Percentiles rank a stretch among this genome's conserved stretches.
These are phyloP conservation scores for Ceuthmochares aereus DNA, from an alignment of 2,113 vertebrate species.

Conservation along the genomic window DNA sequence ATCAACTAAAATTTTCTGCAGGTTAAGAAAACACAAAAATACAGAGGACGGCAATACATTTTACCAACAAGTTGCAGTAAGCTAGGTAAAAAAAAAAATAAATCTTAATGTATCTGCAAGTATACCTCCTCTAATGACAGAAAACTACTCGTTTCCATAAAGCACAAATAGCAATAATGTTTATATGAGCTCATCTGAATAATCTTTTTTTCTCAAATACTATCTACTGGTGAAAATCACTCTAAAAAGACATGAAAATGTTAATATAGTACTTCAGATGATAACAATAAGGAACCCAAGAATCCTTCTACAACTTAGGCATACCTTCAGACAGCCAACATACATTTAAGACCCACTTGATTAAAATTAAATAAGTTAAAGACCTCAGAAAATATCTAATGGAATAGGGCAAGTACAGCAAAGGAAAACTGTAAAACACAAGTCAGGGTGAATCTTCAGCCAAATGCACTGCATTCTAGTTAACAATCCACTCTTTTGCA, in stretches of 20 bases:
- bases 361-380: neutral
- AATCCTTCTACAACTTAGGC: neutral
- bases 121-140: neutral
- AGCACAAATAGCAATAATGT: neutral
- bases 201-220: neutral
- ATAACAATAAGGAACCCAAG: neutral
- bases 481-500: conserved; percentile 2
- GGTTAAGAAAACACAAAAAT: neutral
- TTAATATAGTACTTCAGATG: neutral
- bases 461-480: neutral
- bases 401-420: neutral
- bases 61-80: neutral
- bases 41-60: neutral
- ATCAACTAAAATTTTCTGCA: neutral
- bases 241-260: neutral
- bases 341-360: neutral
- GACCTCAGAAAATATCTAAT: neutral
- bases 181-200: neutral
- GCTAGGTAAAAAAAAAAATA: neutral
- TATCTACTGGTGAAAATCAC: neutral
- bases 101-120: neutral
- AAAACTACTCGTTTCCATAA: neutral
- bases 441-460: neutral
- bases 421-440: neutral
- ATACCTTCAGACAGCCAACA: neutral